phyloP scores from a whole-genome alignment of 2,113 vertebrate species.

The Arvicanthis niloticus region DNA sequence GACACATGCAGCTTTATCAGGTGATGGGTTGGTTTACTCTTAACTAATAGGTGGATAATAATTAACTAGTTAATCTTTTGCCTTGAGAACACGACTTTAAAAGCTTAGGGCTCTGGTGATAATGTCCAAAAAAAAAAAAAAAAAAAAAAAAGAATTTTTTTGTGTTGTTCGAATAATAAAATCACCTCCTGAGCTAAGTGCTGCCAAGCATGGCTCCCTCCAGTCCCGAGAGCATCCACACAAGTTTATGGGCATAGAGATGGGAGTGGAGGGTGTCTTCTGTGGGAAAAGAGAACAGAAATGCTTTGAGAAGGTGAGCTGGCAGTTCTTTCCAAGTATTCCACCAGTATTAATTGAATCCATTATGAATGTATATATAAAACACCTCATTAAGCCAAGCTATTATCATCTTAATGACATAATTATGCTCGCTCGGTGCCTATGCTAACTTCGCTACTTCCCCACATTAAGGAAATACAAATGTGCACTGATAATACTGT shows the following conservation, averaged over 20 bases:
- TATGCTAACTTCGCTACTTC: constrained; percentile 27
- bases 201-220: neutral
- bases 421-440: constrained; percentile 62
- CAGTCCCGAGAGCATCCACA: neutral
- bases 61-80: neutral
- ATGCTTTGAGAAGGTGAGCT: constrained; percentile 23
- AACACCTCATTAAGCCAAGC: constrained; percentile 72
- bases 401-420: constrained; percentile 79
- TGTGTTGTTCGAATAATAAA: neutral
- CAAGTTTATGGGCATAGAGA: neutral
- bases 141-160: no score
- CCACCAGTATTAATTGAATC: constrained; percentile 63
- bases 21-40: neutral
- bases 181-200: neutral
- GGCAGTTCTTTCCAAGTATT: constrained; percentile 40
- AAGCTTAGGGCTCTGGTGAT: neutral
- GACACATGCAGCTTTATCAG: neutral
- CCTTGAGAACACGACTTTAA: neutral
- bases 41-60: neutral
- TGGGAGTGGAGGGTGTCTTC: neutral
- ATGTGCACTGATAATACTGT: constrained; percentile 38
- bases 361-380: constrained; percentile 73
- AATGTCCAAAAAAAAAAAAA: neutral
- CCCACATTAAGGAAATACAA: constrained; percentile 68
- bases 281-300: constrained; percentile 1